These are phyloP conservation scores for Aurelia sp. DNA, from an alignment of 30 jellyfish, hydroid and myxozoan genomes.

Conservation along the genomic window DNA sequence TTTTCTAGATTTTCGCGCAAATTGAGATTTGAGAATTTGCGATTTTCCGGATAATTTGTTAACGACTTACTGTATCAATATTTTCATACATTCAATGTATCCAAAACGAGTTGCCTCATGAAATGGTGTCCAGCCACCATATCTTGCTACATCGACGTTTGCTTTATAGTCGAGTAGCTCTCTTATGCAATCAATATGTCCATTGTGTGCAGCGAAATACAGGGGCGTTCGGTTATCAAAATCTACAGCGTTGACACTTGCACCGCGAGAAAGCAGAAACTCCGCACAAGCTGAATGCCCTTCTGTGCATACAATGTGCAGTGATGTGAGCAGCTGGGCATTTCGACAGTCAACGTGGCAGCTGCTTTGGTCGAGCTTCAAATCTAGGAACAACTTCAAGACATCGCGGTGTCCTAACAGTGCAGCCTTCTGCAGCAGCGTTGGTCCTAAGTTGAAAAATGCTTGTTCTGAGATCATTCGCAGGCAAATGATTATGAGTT, in stretches of 20 bases:
- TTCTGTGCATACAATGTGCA: constrained; percentile 75
- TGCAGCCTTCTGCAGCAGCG: constrained; percentile 88
- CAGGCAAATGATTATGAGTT: constrained; percentile 24
- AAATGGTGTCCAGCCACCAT: constrained; percentile 94
- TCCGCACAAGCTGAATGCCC: constrained; percentile 65
- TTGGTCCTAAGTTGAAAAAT: constrained; percentile 82
- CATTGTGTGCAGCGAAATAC: constrained; percentile 81
- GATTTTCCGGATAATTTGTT: no score
- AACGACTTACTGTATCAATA: constrained; percentile 57
- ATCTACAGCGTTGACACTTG: constrained; percentile 76
- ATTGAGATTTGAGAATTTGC: no score
- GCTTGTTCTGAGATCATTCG: constrained; percentile 65
- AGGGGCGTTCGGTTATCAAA: constrained; percentile 86
- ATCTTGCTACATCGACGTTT: constrained; percentile 60
- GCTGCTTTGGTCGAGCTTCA: constrained; percentile 68
- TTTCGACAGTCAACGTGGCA: constrained; percentile 79
- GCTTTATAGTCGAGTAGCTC: constrained; percentile 47
- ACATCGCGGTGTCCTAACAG: constrained; percentile 59
- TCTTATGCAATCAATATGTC: constrained; percentile 67
- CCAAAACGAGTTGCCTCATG: constrained; percentile 95
- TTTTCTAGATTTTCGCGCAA: no score
- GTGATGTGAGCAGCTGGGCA: constrained; percentile 83
- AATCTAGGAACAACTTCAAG: constrained; percentile 61
- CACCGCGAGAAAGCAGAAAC: constrained; percentile 58
- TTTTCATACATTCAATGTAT: constrained; percentile 54